A percentile compares a stretch with the other conserved stretches of the same genome.
Conservation (phyloP, 2,113 vertebrate species). For the Neopipo cinnamomea region DNA sequence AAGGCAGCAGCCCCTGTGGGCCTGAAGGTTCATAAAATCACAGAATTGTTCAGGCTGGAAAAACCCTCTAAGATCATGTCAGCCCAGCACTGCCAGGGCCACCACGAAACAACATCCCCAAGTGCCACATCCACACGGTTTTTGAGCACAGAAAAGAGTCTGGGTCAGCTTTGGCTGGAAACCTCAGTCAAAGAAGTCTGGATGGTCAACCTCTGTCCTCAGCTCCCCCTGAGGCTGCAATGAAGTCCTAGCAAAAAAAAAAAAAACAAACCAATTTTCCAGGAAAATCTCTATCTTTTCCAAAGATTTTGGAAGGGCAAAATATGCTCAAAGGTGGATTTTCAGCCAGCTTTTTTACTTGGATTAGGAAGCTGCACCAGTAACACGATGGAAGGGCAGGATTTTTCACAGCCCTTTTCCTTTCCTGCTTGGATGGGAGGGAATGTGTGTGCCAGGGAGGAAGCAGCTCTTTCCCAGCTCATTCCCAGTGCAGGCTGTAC, state of each 20-base stretch:
- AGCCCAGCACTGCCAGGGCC: background rate
- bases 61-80: background rate
- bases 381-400: too few relatives aligned
- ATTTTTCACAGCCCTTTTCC: background rate
- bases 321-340: too few relatives aligned
- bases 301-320: too few relatives aligned
- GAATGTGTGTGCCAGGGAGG: background rate
- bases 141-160: background rate
- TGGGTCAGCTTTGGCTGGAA: background rate
- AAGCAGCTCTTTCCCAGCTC: background rate
- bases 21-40: background rate
- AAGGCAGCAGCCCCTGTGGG: accelerated
- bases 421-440: background rate
- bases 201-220: too few relatives aligned
- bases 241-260: too few relatives aligned
- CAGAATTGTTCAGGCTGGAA: background rate
- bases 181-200: background rate
- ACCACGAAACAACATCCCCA: background rate
- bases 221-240: too few relatives aligned
- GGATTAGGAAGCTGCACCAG: too few relatives aligned
- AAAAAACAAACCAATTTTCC: too few relatives aligned
- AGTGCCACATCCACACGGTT: background rate
- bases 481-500: background rate
- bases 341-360: too few relatives aligned
- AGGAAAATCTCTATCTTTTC: too few relatives aligned